These are phyloP conservation scores for Mormyrus iriodes DNA, from an alignment of 2,113 vertebrate species.

Conservation along the genomic window DNA sequence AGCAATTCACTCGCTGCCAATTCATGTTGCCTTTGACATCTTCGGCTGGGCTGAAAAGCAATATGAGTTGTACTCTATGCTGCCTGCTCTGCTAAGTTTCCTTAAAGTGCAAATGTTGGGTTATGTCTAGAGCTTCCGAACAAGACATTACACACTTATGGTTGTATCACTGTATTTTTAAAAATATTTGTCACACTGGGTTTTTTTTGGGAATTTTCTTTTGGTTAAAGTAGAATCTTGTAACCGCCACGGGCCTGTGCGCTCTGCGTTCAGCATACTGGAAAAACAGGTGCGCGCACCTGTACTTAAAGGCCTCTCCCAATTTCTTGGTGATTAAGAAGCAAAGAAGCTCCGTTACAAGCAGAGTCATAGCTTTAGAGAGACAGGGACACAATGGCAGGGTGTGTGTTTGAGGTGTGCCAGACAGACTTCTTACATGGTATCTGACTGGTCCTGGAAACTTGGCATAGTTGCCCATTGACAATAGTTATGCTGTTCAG, in stretches of 20 bases:
- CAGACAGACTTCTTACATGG: not conserved
- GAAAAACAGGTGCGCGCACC: not conserved
- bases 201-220: not conserved
- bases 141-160: not conserved
- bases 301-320: not conserved
- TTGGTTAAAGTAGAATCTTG: not conserved
- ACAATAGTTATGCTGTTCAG: conserved; percentile 3
- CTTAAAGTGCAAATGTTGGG: not conserved
- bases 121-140: not conserved
- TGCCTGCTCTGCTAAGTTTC: not conserved
- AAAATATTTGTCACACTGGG: not conserved
- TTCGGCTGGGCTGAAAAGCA: not conserved
- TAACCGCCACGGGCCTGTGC: not conserved
- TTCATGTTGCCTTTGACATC: not conserved
- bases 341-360: not conserved
- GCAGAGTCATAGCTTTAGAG: not conserved
- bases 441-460: not conserved
- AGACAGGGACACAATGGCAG: not conserved
- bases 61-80: not conserved
- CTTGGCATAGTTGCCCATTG: not conserved
- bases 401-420: not conserved
- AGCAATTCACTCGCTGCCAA: not conserved
- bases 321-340: not conserved
- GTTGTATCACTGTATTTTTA: not conserved
- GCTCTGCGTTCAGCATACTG: too few species aligned